These are phyloP conservation scores for Brienomyrus brachyistius DNA, from an alignment of 2,113 vertebrate species.

Conservation along the genomic window DNA sequence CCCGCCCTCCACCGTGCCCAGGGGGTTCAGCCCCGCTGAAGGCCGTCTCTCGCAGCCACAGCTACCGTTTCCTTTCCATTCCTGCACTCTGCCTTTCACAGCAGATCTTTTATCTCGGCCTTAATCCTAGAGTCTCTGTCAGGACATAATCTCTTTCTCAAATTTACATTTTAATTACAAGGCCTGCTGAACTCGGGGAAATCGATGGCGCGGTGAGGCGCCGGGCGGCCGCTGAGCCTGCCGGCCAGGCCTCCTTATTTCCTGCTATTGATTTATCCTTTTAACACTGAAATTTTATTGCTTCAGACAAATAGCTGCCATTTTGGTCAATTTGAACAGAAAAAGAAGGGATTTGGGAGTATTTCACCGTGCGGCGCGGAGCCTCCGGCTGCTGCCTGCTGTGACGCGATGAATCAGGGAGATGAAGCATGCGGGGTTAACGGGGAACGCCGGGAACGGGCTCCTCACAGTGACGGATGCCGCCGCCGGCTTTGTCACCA, in stretches of 20 bases:
- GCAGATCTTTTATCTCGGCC: slow-evolving; percentile 79
- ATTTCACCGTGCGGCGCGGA: slow-evolving; percentile 33
- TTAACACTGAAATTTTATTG: slow-evolving; percentile 63
- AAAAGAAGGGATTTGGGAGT: slow-evolving; percentile 48
- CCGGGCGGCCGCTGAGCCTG: slow-evolving; percentile 52
- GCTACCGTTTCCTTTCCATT: slow-evolving; percentile 31
- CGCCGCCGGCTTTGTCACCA: background rate
- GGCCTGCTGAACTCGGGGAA: slow-evolving; percentile 87
- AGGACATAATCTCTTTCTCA: slow-evolving; percentile 96
- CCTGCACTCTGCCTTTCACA: slow-evolving; percentile 66
- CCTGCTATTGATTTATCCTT: slow-evolving; percentile 76
- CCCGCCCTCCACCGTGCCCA: background rate
- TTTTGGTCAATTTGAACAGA: slow-evolving; percentile 68
- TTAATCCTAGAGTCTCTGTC: slow-evolving; percentile 90
- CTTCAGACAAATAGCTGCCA: slow-evolving; percentile 72
- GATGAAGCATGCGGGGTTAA: slow-evolving; percentile 32
- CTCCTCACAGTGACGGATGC: background rate
- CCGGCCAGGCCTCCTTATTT: slow-evolving; percentile 68
- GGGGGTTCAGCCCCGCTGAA: slow-evolving; percentile 18
- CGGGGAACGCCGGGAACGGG: slow-evolving; percentile 14
- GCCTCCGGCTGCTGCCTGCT: background rate
- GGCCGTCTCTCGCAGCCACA: slow-evolving; percentile 17
- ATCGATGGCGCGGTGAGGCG: slow-evolving; percentile 74
- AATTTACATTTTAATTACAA: slow-evolving; percentile 99
- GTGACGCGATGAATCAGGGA: slow-evolving; percentile 32